Percentiles rank a stretch among this genome's conserved stretches.
phyloP scores from a whole-genome alignment of 2,888 invertebrate species.

The Crioceris asparagi region DNA sequence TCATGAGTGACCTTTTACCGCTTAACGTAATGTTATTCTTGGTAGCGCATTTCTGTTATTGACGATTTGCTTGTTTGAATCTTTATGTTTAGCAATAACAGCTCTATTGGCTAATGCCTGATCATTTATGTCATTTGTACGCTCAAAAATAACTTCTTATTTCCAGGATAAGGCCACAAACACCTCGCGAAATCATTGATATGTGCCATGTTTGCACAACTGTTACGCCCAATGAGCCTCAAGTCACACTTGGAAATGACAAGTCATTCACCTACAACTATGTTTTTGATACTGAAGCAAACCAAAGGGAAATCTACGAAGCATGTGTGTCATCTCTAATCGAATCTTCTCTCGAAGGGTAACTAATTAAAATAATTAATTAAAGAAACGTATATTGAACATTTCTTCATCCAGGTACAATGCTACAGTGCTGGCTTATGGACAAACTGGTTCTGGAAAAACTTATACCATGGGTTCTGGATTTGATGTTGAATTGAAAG shows the following conservation, averaged over 20 bases:
- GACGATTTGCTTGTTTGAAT: too few species aligned
- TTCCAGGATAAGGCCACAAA: slow-evolving; percentile 87
- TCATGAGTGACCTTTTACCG: too few species aligned
- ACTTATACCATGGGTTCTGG: slow-evolving; percentile 99
- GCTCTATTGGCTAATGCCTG: neutral
- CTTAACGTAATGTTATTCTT: too few species aligned
- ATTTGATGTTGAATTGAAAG: slow-evolving; percentile 62
- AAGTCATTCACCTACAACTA: slow-evolving; percentile 95
- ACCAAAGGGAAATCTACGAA: slow-evolving; percentile 70
- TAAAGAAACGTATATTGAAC: too few species aligned
- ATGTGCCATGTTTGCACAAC: slow-evolving; percentile 89
- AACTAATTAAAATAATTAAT: slow-evolving; percentile 14
- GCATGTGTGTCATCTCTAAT: slow-evolving; percentile 77
- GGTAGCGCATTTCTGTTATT: too few species aligned
- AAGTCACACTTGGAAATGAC: slow-evolving; percentile 84
- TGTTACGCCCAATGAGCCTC: slow-evolving; percentile 82
- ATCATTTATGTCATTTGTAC: too few species aligned
- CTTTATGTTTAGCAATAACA: slow-evolving; percentile 6
- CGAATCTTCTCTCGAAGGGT: slow-evolving; percentile 88
- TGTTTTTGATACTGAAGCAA: slow-evolving; percentile 74
- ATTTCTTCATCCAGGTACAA: slow-evolving; percentile 68
- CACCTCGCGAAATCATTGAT: slow-evolving; percentile 84
- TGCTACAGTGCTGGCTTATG: slow-evolving; percentile 95
- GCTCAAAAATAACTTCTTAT: too few species aligned
- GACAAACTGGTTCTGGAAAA: slow-evolving; percentile 97